Conservation (phyloP, 2,888 invertebrate genomes). For the Exephanes ischioxanthus region DNA sequence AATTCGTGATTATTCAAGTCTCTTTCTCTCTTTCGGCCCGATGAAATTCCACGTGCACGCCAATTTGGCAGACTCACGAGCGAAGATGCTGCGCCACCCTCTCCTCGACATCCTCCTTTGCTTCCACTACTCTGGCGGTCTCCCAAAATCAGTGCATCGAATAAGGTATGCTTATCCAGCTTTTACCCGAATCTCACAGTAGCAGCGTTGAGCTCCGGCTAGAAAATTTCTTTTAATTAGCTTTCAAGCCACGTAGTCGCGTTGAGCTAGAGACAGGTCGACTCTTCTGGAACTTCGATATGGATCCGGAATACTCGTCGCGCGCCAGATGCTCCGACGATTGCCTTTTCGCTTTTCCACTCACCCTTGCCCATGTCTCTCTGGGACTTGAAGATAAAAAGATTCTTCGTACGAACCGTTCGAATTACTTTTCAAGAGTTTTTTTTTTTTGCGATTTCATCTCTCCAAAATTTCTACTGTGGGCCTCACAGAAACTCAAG, state of each 20-base stretch:
- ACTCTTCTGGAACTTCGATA: constrained; percentile 31
- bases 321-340: neutral
- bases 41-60: constrained; percentile 71
- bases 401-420: neutral
- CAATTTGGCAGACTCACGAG: constrained; percentile 75
- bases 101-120: constrained; percentile 27
- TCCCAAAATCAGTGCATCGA: constrained; percentile 72
- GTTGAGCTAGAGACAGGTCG: constrained; percentile 50
- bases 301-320: constrained; percentile 24
- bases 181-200: constrained; percentile 31
- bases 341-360: neutral
- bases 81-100: constrained; percentile 62
- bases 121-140: constrained; percentile 70
- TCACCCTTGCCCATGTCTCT: too few species aligned
- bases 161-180: constrained; percentile 33
- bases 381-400: constrained; percentile 9
- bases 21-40: constrained; percentile 52
- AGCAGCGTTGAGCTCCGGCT: constrained; percentile 49
- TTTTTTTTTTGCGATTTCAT: too few species aligned
- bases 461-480: too few species aligned
- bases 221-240: constrained; percentile 69
- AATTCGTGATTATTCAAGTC: constrained; percentile 76
- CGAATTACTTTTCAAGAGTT: too few species aligned
- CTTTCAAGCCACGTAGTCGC: constrained; percentile 66
- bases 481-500: too few species aligned